Evolutionary conservation across 2,113 vertebrate species (phyloP).

Genomic region (Leptosomus discolor): DNA sequence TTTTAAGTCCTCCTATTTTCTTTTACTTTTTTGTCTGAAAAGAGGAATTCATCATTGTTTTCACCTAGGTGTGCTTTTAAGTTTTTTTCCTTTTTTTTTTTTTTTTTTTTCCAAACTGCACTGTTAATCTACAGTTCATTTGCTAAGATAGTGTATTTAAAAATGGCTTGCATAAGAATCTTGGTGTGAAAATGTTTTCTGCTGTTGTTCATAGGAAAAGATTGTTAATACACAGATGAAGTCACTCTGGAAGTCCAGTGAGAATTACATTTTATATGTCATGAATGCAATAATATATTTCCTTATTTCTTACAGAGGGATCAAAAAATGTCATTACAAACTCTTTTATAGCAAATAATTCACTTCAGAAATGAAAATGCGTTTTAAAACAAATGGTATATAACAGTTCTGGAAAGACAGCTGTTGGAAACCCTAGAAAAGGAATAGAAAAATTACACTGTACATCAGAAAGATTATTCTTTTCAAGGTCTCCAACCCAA

Average conservation of each 20-base stretch:
- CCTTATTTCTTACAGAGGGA: constrained; percentile 17
- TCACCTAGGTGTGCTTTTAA: neutral
- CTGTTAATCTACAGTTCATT: neutral
- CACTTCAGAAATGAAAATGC: constrained; percentile 20
- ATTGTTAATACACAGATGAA: constrained; percentile 41
- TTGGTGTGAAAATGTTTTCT: constrained; percentile 21
- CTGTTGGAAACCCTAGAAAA: constrained; percentile 7
- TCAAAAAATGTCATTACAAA: constrained; percentile 30
- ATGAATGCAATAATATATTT: constrained; percentile 42
- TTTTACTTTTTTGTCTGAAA: neutral
- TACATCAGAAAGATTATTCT: neutral
- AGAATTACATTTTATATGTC: constrained; percentile 38
- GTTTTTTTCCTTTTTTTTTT: neutral
- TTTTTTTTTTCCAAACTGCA: neutral
- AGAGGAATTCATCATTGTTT: neutral
- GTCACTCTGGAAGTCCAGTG: neutral
- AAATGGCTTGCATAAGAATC: neutral
- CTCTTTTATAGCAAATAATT: constrained; percentile 45
- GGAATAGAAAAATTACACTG: neutral
- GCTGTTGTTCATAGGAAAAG: constrained; percentile 14
- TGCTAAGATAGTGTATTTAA: neutral
- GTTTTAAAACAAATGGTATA: constrained; percentile 18
- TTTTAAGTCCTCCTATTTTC: neutral
- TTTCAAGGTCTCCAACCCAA: neutral
- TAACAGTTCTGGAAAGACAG: neutral